Conservation (phyloP, 2,888 invertebrate genomes). For the Ochropleura leucogaster region DNA sequence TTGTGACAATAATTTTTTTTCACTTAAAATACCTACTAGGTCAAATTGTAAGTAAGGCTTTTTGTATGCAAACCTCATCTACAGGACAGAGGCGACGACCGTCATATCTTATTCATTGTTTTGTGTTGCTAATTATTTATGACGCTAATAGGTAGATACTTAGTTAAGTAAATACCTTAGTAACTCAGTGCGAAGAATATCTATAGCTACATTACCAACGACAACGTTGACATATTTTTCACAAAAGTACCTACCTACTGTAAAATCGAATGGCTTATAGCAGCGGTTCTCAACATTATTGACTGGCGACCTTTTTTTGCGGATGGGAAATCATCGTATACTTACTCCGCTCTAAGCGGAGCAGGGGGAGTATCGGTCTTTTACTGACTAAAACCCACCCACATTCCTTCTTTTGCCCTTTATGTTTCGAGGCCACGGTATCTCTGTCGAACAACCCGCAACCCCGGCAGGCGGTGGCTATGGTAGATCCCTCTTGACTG, state of each 20-base stretch:
- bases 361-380: too few species aligned
- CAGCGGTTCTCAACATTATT: too few species aligned
- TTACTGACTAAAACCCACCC: too few species aligned
- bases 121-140: slow-evolving; percentile 43
- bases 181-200: slow-evolving; percentile 5
- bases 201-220: not conserved
- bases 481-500: too few species aligned
- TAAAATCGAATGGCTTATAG: not conserved
- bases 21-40: not conserved
- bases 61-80: slow-evolving; percentile 29
- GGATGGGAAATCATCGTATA: too few species aligned
- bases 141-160: not conserved
- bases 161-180: not conserved
- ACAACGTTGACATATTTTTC: not conserved
- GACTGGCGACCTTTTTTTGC: too few species aligned
- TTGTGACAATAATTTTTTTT: slow-evolving; percentile 19
- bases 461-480: too few species aligned
- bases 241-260: not conserved
- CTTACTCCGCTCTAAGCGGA: too few species aligned
- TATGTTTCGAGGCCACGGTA: too few species aligned
- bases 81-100: slow-evolving; percentile 18
- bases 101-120: slow-evolving; percentile 38
- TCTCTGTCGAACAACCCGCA: too few species aligned
- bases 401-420: too few species aligned
- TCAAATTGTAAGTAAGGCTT: not conserved